A percentile compares a stretch with the other conserved stretches of the same genome.
These are phyloP conservation scores for Mus minutoides DNA, from an alignment of 2,797 vertebrate species.

Conservation along the genomic window DNA sequence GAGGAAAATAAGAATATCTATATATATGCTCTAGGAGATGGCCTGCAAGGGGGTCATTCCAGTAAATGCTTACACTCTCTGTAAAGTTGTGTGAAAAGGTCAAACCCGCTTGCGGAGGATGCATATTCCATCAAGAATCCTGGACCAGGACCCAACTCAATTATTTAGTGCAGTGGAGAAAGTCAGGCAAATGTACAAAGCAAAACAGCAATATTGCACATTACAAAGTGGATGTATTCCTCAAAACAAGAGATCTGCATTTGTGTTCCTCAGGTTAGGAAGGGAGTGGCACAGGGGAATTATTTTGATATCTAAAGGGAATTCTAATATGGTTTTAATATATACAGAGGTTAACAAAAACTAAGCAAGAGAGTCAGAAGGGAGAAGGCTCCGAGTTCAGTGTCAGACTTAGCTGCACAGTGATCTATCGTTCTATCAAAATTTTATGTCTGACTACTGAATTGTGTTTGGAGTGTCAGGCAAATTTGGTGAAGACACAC, in stretches of 20 bases:
- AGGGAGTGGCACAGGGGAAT: not conserved
- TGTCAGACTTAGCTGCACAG: slow-evolving; percentile 22
- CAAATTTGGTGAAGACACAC: not conserved
- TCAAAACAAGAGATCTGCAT: not conserved
- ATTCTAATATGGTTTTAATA: slow-evolving; percentile 48
- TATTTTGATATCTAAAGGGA: slow-evolving; percentile 37
- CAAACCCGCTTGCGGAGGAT: slow-evolving; percentile 41
- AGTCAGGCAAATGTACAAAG: not conserved
- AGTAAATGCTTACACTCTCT: slow-evolving; percentile 71
- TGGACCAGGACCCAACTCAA: not conserved
- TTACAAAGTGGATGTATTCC: not conserved
- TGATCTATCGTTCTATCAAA: slow-evolving; percentile 2
- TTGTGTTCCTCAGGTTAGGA: not conserved
- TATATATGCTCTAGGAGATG: slow-evolving; percentile 64
- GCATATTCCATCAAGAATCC: not conserved
- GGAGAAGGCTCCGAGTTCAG: not conserved
- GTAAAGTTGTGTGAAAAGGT: slow-evolving; percentile 73
- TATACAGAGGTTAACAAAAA: not conserved
- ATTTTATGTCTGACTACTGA: slow-evolving; percentile 39
- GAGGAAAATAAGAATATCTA: slow-evolving; percentile 73
- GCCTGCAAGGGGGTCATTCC: slow-evolving; percentile 57
- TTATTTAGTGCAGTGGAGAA: slow-evolving; percentile 23
- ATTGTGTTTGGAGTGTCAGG: not conserved
- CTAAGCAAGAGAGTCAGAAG: not conserved
- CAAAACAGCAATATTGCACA: not conserved